phyloP scores from a whole-genome alignment of 2,888 invertebrate species.

The Cephus sareptanus region DNA sequence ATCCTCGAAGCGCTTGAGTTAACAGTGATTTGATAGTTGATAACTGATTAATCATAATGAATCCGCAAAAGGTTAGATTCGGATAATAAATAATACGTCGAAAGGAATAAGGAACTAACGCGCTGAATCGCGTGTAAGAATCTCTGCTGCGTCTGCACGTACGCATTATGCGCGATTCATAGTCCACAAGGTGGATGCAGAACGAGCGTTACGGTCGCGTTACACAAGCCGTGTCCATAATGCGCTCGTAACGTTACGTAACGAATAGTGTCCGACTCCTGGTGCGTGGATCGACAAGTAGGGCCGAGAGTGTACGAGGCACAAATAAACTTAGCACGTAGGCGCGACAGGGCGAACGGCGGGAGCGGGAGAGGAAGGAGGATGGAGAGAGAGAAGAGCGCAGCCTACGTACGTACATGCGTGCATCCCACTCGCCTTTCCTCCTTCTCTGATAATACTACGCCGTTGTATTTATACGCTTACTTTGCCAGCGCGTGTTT shows the following conservation, averaged over 20 bases:
- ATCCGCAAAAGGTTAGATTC: not conserved
- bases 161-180: not conserved
- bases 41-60: not conserved
- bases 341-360: not conserved
- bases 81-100: not conserved
- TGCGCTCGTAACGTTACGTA: conserved; percentile 28
- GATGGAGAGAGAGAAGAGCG: conserved; percentile 1
- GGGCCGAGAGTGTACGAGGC: not conserved
- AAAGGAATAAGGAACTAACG: not conserved
- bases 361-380: conserved; percentile 3
- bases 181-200: not conserved
- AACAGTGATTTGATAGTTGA: too few relatives aligned
- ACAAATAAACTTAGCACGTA: not conserved
- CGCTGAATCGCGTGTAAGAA: not conserved
- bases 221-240: conserved; percentile 23
- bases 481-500: not conserved
- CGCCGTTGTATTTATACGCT: not conserved
- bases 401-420: not conserved
- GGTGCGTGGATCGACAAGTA: not conserved
- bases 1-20: not conserved
- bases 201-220: conserved; percentile 13
- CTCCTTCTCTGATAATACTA: not conserved
- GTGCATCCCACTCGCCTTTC: not conserved
- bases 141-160: conserved; percentile 13
- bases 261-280: conserved; percentile 19